phyloP scores from a whole-genome alignment of 2,797 vertebrate species.

The Syngnathus acus region DNA sequence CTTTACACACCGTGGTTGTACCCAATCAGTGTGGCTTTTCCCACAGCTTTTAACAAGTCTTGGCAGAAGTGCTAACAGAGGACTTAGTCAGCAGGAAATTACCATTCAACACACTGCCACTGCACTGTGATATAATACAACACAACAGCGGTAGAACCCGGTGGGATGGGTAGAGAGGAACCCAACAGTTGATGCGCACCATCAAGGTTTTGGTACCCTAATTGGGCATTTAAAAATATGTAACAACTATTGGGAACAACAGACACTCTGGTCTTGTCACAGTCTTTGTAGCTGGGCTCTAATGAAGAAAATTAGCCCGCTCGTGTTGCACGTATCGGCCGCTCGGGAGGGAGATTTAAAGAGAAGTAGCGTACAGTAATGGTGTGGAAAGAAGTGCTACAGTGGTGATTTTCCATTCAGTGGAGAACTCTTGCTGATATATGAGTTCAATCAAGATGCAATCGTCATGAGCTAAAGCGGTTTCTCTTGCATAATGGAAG shows the following conservation, averaged over 20 bases:
- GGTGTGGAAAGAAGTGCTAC: constrained; percentile 9
- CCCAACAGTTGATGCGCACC: background rate
- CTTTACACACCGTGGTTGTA: background rate
- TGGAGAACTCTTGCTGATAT: constrained; percentile 4
- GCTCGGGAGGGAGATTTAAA: constrained; percentile 3
- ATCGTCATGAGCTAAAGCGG: constrained; percentile 7
- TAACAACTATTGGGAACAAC: constrained; percentile 7
- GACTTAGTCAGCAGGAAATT: constrained; percentile 57
- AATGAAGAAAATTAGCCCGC: constrained; percentile 12
- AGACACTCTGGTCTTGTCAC: background rate
- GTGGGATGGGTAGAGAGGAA: background rate
- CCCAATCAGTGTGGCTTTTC: constrained; percentile 35
- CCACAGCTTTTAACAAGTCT: constrained; percentile 46
- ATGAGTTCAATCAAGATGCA: constrained; percentile 22
- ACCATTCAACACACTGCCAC: constrained; percentile 45
- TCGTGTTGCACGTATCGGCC: background rate
- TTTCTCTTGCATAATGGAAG: constrained; percentile 10
- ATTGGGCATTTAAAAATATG: constrained; percentile 8
- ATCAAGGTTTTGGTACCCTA: background rate
- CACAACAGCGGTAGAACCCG: constrained; percentile 22
- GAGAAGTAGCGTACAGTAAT: background rate
- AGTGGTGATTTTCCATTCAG: constrained; percentile 9
- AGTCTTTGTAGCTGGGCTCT: constrained; percentile 13
- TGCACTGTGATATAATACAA: constrained; percentile 45
- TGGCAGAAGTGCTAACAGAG: constrained; percentile 36